Evolutionary conservation across 2,797 vertebrate genomes (phyloP).

Genomic region (Picus viridis): DNA sequence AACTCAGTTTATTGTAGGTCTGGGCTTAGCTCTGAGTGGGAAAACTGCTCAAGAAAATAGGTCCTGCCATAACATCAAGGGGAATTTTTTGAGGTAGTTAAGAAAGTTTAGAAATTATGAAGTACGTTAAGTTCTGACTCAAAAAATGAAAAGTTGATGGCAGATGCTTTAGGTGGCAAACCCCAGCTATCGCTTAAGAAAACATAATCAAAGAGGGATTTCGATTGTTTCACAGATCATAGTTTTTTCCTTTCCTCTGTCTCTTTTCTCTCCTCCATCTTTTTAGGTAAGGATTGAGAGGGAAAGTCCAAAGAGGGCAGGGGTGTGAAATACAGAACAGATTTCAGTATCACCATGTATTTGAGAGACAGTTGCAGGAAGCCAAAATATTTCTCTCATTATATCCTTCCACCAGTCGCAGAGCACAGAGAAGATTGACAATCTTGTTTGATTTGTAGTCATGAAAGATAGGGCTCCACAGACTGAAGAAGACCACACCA

Average conservation of each 20-base stretch:
- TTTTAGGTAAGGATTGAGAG: background rate
- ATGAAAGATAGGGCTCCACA: background rate
- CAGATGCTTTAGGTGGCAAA: background rate
- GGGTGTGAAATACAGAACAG: conserved; percentile 3
- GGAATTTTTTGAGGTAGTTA: background rate
- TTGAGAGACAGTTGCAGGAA: conserved; percentile 36
- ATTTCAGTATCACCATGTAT: conserved; percentile 13
- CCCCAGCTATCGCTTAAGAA: background rate
- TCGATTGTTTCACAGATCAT: background rate
- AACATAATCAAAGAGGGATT: background rate
- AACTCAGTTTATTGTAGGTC: background rate
- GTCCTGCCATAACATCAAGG: background rate
- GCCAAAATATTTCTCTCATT: conserved; percentile 56
- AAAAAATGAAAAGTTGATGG: background rate
- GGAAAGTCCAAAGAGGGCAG: background rate
- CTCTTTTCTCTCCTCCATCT: background rate
- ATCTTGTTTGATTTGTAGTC: conserved; percentile 32
- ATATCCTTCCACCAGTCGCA: conserved; percentile 41
- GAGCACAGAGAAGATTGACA: conserved; percentile 42
- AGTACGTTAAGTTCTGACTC: background rate
- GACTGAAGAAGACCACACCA: conserved; percentile 2
- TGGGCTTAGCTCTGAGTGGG: background rate
- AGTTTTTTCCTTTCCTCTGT: background rate
- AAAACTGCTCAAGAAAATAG: background rate
- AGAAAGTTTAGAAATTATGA: background rate